Conservation (phyloP, 2,888 invertebrate genomes). For the Caradrina clavipalpis region DNA sequence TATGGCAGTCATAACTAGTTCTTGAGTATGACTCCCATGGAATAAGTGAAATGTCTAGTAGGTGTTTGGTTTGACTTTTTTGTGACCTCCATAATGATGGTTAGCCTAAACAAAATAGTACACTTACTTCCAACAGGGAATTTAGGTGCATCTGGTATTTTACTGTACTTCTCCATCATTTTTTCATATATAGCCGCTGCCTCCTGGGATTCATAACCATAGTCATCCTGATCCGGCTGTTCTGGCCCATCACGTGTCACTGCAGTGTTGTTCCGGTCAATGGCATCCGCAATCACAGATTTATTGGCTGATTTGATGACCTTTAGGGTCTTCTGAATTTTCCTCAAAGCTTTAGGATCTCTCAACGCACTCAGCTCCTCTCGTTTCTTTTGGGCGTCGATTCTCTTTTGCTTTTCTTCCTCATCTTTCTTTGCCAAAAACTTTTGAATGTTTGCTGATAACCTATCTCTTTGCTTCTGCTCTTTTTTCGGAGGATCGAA, state of each 20-base stretch:
- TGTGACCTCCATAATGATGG: too few relatives aligned
- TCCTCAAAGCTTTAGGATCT: slow-evolving; percentile 94
- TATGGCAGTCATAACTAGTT: too few relatives aligned
- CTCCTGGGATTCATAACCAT: slow-evolving; percentile 96
- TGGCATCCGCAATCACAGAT: slow-evolving; percentile 95
- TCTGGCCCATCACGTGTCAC: slow-evolving; percentile 94
- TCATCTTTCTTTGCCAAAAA: slow-evolving; percentile 96
- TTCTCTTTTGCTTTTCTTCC: slow-evolving; percentile 93
- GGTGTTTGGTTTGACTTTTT: too few relatives aligned
- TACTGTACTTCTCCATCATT: slow-evolving; percentile 96
- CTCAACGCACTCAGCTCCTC: slow-evolving; percentile 92
- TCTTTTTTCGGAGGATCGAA: slow-evolving; percentile 96
- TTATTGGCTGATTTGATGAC: slow-evolving; percentile 97
- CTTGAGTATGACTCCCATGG: not conserved
- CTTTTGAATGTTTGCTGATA: slow-evolving; percentile 95
- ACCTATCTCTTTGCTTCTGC: slow-evolving; percentile 91
- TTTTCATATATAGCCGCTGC: slow-evolving; percentile 95
- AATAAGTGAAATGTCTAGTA: not conserved
- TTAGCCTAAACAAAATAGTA: slow-evolving; percentile 34
- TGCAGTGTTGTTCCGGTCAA: slow-evolving; percentile 94
- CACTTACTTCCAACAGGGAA: slow-evolving; percentile 90
- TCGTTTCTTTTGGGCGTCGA: slow-evolving; percentile 92
- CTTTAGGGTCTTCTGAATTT: slow-evolving; percentile 95
- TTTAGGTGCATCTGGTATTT: slow-evolving; percentile 93
- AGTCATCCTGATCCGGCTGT: slow-evolving; percentile 97